Evolutionary conservation across 2,888 invertebrate genomes (phyloP), one percentile per base, ranked within the genome.

Genomic region (Spilarctia lutea): DNA sequence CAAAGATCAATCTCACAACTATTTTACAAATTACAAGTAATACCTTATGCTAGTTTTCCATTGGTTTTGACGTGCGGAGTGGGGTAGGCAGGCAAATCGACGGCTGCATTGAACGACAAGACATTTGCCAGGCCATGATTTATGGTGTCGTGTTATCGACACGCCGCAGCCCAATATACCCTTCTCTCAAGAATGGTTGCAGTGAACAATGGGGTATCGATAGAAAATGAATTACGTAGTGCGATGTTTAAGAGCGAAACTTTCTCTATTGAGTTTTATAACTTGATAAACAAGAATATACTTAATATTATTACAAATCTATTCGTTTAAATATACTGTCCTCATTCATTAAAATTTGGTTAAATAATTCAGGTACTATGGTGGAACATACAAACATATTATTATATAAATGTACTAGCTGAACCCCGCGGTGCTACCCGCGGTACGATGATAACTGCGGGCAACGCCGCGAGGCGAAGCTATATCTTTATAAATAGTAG

Each of bases 141-240:
- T 95, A 96, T 95, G 90, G 90, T 80, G 83, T 84, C 81, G 92
- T 96, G 95, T 93, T 96, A 96, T 96, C 95, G 95, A 95, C 95
- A 95, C 89, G 89, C 90, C 89, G 81, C 94, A 94, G 93, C 91
- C 90, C 92, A 48, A 39, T 66, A 45, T 76, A 94, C 94, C 94
- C 95, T 94, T 93, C 94, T 88, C 87, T 83, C 83, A 84, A 74
- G 68, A 68, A 65, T 78, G 69, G 66, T 13, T 24, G 73, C 84
- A 75, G 84, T 86, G 83, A 20, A n/a, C n/a, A 35, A 56, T 45
- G 8, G 52, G 33, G 24, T 75, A 70, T 79, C 81, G 79, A 81
- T 79, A 65, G 74, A 74, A 74, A 75, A 73, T 79, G 3, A 42
- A 27, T 45, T 68, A 18, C 18, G 4, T 27, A 42, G 42, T n/a